A percentile compares a stretch with the other conserved stretches of the same genome.
Conservation (phyloP, 2,113 vertebrate species). For the Felis chaus region DNA sequence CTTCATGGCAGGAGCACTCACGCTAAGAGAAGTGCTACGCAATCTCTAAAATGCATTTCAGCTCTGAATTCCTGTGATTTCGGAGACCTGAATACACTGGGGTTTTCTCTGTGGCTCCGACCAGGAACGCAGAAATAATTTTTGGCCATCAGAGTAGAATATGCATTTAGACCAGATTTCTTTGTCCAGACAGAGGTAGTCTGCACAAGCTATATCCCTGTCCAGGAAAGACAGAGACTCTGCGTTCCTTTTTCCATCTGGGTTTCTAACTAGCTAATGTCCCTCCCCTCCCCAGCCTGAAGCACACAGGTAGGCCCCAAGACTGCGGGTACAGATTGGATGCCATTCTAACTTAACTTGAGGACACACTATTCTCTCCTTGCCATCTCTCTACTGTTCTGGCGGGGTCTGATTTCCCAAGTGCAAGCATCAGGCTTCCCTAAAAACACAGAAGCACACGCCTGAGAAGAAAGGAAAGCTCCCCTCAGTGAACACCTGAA, state of each 20-base stretch:
- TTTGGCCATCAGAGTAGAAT: neutral
- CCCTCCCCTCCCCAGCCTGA: neutral
- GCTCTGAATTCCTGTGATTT: neutral
- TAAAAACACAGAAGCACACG: neutral
- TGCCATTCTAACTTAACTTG: neutral
- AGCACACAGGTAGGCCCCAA: neutral
- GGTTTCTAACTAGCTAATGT: neutral
- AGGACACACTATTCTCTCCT: neutral
- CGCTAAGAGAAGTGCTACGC: neutral
- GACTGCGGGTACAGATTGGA: no score
- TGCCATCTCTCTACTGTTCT: neutral
- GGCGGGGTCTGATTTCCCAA: neutral
- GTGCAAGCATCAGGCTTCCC: neutral
- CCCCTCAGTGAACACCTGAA: neutral
- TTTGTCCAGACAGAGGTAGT: neutral
- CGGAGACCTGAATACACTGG: neutral
- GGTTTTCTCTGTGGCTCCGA: neutral
- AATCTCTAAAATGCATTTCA: neutral
- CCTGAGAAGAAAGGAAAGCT: neutral
- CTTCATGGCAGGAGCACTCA: neutral
- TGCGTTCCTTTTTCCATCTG: neutral
- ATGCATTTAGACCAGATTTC: neutral
- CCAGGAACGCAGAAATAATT: neutral
- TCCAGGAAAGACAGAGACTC: neutral
- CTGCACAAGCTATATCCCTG: neutral